Evolutionary conservation across 2,797 vertebrate species (phyloP).

Genomic region (Muraenolepis orangiensis): DNA sequence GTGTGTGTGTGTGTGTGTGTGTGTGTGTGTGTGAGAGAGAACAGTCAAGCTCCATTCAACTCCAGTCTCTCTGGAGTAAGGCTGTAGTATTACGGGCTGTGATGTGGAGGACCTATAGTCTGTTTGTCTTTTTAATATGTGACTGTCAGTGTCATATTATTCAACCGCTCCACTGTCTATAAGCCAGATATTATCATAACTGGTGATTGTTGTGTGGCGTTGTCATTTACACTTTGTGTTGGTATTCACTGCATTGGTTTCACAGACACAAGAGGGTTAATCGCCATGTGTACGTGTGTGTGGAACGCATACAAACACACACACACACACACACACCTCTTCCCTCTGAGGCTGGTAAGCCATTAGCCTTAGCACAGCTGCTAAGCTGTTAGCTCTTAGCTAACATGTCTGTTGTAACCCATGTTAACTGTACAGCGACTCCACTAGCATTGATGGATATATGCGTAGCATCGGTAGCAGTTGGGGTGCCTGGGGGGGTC

Average conservation of each 20-base stretch:
- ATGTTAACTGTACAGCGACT: background rate
- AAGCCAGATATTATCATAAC: too few relatives aligned
- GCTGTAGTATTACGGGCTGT: background rate
- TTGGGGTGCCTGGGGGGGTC: too few relatives aligned
- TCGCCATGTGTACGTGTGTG: background rate
- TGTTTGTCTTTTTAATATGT: background rate
- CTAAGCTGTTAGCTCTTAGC: background rate
- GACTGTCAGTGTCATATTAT: too few relatives aligned
- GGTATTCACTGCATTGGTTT: background rate
- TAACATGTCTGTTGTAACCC: background rate
- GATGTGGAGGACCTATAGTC: background rate
- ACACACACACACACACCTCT: background rate
- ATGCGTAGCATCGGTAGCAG: too few relatives aligned
- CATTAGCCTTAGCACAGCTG: background rate
- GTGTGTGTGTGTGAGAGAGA: background rate
- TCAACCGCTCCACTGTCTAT: too few relatives aligned
- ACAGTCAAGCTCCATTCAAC: too few relatives aligned
- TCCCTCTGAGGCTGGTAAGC: background rate
- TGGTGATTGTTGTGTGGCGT: too few relatives aligned
- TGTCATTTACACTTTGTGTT: background rate
- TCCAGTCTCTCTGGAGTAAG: too few relatives aligned
- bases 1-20: conserved; percentile 1
- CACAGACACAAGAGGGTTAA: background rate
- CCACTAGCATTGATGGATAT: background rate
- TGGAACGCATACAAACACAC: background rate